Evolutionary conservation across 2,797 vertebrate genomes (phyloP), one percentile per base, ranked within the genome.

Genomic region (Pipistrellus nathusii): DNA sequence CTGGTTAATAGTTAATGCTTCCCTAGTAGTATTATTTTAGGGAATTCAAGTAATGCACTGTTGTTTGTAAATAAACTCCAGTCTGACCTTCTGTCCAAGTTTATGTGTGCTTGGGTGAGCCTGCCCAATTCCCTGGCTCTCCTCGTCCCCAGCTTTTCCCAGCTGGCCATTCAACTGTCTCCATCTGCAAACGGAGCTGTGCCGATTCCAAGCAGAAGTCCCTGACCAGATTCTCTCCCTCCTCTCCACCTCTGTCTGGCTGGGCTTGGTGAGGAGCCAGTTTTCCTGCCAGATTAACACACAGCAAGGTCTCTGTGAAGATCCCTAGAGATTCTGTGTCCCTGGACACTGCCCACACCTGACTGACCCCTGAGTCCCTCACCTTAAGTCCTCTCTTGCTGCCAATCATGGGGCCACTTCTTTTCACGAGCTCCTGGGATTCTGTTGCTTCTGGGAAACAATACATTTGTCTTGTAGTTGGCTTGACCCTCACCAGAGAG

Each of bases 31-130:
- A 85, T 85, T 95, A 51, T 78, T 96, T 68, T 72, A 80, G 87
- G 93, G 95, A 97, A 97, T 97, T 95, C 87, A 94, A 96, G 95
- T 91, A 96, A 96, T 95, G 93, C 59, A 72, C 51, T 96, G 27
- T 62, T 97, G 93, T 97, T 96, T 95, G 96, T 97, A 97, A 97
- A 97, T 41, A 97, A 95, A 87, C 69, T 90, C 1, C 0, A 96
- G 85, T 68, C 68, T 97, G 97, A 95, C 77, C 89, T 95, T 96
- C 94, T 13, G 0, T 87, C 80, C 68, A 89, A 96, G 38, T 93
- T 94, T 72, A 69, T 95, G 27, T 82, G 87, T 91, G 93, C 59
- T 48, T 32, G 81, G 80, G 68, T 66, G 51, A 95, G 94, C 25
- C 55, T 30, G 82, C 25, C 73, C 32, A 13, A 18, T 53, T 77